Evolutionary conservation across 37 sponge, comb jelly and placozoan genomes (phyloP), one percentile per base, ranked within the genome.

Genomic region (Spongilla lacustris): DNA sequence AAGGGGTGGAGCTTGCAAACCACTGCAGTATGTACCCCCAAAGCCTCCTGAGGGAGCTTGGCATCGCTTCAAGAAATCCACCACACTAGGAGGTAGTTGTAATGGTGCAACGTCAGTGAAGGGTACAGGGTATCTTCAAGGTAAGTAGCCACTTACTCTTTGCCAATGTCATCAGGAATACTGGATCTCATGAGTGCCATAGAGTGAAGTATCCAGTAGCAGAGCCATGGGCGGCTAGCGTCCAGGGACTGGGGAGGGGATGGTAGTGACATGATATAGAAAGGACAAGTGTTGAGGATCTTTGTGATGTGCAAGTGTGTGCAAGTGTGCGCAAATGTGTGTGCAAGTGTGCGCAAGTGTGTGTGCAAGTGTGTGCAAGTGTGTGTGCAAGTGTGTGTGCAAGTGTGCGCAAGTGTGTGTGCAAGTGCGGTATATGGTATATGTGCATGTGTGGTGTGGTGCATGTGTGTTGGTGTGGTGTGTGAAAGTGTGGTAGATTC

Each of bases 151-250:
- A 79, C 28, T 37, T 37, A 78, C 80, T 35, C 35, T 19, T 8
- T 19, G 85, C 36, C 73, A n/a, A 86, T 13, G 9, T 67, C 83
- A 19, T 38, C 49, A 33, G 73, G 24, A 0, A 93, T 24, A 24
- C 74, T n/a, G 19, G 27, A 37, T 2, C 74, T 91, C 27, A 99
- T 84, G 10, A 99, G 80, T 30, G 86, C 67, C 68, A 99, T 77
- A 34, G 97, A 89, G 69, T 99, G 99, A 23, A 95, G 33, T 3
- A 96, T 93, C 99, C 99, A 99, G 83, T 97, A 99, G 41, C 92
- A 93, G 0, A 99, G 83, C 99, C 99, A 99, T 5, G 99, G 97
- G 10, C 90, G 90, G 78, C 99, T 99, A 23, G 99, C 99, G 83
- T 99, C 99, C 71, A 99, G 85, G 68, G 89, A 97, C 79, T 97